A percentile compares a stretch with the other conserved stretches of the same genome.
Evolutionary conservation across 2,797 vertebrate genomes (phyloP).

Genomic region (Kryptopterus vitreolus): DNA sequence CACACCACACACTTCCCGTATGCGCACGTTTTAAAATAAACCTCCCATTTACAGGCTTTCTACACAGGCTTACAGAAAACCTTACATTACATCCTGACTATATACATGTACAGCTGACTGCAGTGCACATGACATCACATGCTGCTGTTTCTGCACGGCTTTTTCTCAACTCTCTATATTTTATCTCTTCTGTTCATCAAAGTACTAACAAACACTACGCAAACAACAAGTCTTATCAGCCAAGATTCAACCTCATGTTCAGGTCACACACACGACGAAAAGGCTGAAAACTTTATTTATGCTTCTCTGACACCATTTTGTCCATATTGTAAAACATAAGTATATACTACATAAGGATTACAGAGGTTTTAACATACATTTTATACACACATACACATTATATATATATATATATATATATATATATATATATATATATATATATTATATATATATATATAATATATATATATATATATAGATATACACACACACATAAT

Average conservation of each 20-base stretch:
- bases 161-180: neutral
- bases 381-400: too few relatives aligned
- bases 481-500: too few relatives aligned
- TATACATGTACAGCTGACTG: neutral
- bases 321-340: neutral
- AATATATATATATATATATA: too few relatives aligned
- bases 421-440: too few relatives aligned
- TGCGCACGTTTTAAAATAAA: slow-evolving; percentile 27
- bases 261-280: neutral
- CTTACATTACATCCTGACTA: neutral
- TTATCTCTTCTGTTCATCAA: neutral
- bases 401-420: too few relatives aligned
- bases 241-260: neutral
- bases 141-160: neutral
- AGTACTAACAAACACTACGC: neutral
- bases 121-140: neutral
- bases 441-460: too few relatives aligned
- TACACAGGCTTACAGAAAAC: neutral
- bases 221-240: neutral
- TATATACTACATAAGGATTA: neutral
- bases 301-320: neutral
- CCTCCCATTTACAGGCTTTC: neutral
- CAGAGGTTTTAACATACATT: too few relatives aligned
- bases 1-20: neutral
- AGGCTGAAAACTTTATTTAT: neutral